phyloP scores from a whole-genome alignment of 2,113 vertebrate genomes.

The Stegastes partitus region DNA sequence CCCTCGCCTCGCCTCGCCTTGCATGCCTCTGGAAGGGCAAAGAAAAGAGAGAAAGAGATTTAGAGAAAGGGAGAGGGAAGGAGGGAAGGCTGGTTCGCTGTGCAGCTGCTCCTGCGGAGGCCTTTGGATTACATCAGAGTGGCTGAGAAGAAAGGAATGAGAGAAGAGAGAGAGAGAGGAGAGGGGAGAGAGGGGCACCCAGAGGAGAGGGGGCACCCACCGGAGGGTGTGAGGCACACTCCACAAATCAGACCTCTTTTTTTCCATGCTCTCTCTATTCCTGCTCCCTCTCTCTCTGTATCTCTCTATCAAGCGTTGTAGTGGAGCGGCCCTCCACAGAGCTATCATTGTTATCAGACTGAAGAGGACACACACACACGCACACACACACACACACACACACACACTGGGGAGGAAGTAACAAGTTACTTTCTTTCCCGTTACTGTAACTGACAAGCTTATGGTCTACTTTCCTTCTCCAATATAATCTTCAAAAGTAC shows the following conservation, averaged over 20 bases:
- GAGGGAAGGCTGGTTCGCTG: slow-evolving; percentile 87
- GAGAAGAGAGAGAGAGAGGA: slow-evolving; percentile 68
- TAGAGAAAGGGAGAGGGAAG: slow-evolving; percentile 79
- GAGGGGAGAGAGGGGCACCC: slow-evolving; percentile 59
- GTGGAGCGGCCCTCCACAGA: slow-evolving; percentile 82
- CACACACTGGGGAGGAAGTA: slow-evolving; percentile 26
- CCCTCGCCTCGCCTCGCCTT: slow-evolving; percentile 86
- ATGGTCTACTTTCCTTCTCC: background rate
- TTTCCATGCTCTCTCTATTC: slow-evolving; percentile 50
- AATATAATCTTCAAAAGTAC: background rate
- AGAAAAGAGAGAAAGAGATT: slow-evolving; percentile 81
- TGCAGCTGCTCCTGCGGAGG: slow-evolving; percentile 93
- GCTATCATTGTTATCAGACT: slow-evolving; percentile 90
- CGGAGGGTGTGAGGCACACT: slow-evolving; percentile 84
- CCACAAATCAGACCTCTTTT: slow-evolving; percentile 84
- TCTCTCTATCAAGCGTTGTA: slow-evolving; percentile 68
- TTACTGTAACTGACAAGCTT: slow-evolving; percentile 12
- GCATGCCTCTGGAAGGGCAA: slow-evolving; percentile 83
- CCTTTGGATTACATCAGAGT: slow-evolving; percentile 93
- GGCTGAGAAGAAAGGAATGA: slow-evolving; percentile 84
- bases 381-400: slow-evolving; percentile 20
- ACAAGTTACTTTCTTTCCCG: slow-evolving; percentile 16
- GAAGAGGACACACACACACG: slow-evolving; percentile 74
- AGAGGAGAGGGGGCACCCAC: slow-evolving; percentile 68
- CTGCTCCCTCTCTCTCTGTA: slow-evolving; percentile 41